phyloP scores from a whole-genome alignment of 2,888 invertebrate genomes.

The Dusona sp. region DNA sequence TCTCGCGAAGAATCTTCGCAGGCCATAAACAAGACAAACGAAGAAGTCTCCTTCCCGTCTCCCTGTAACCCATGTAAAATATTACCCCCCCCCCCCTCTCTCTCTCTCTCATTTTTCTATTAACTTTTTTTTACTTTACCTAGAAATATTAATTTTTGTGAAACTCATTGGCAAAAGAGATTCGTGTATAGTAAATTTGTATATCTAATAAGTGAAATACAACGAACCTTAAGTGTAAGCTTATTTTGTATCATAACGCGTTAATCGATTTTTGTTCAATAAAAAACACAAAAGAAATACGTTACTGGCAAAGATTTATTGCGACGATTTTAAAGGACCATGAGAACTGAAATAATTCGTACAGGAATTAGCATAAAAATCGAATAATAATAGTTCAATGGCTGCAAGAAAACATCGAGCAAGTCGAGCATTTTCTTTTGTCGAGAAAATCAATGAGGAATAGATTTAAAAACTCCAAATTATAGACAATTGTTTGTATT shows the following conservation, averaged over 20 bases:
- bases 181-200: slow-evolving; percentile 65
- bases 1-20: slow-evolving; percentile 70
- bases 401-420: too few relatives aligned
- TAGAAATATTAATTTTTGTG: slow-evolving; percentile 55
- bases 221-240: slow-evolving; percentile 41
- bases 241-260: slow-evolving; percentile 66
- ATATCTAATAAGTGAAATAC: slow-evolving; percentile 55
- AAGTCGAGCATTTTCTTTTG: background rate
- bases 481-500: background rate
- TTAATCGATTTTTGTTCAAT: slow-evolving; percentile 57
- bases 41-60: slow-evolving; percentile 69
- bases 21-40: slow-evolving; percentile 77
- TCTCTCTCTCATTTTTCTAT: slow-evolving; percentile 33
- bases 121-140: slow-evolving; percentile 45
- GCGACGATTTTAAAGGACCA: background rate
- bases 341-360: background rate
- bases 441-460: background rate
- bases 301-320: background rate
- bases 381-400: background rate
- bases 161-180: slow-evolving; percentile 56
- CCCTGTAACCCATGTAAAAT: slow-evolving; percentile 65
- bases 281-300: slow-evolving; percentile 33
- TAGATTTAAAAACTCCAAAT: background rate
- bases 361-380: background rate
- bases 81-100: slow-evolving; percentile 37